Evolutionary conservation across 2,113 vertebrate species (phyloP).

Genomic region (Phalacrocorax brasilianus): DNA sequence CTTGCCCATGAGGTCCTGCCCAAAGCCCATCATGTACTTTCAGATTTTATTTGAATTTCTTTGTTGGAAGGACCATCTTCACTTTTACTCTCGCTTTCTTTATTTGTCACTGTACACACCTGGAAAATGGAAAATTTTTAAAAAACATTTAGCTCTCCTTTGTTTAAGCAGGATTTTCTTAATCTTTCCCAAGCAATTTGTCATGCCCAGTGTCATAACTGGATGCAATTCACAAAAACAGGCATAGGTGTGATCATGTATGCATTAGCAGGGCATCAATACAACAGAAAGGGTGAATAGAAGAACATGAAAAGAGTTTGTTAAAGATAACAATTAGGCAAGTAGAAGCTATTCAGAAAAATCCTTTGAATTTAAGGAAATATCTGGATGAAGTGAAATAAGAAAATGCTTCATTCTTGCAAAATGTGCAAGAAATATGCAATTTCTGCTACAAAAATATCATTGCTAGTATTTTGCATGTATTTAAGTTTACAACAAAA

Average conservation of each 20-base stretch:
- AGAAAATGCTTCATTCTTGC: neutral
- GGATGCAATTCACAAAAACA: neutral
- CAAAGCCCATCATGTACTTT: neutral
- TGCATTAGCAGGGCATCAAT: neutral
- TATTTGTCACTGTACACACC: neutral
- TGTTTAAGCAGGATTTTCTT: neutral
- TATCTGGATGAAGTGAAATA: neutral
- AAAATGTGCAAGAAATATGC: neutral
- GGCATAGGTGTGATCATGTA: fast-evolving
- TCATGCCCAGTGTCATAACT: fast-evolving
- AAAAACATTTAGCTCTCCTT: neutral
- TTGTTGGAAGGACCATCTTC: neutral
- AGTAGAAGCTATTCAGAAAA: neutral
- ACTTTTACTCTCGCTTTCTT: neutral
- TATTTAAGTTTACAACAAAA: neutral
- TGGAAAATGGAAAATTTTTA: neutral
- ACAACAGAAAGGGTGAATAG: neutral
- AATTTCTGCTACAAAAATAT: neutral
- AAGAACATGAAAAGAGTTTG: neutral
- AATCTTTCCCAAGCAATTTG: neutral
- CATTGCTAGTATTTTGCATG: neutral
- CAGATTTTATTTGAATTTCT: neutral
- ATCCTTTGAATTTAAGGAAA: neutral
- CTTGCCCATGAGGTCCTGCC: neutral
- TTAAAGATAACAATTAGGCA: neutral